Base-by-base conservation (phyloP, 2,888 invertebrate species). In the Ariolimax columbianus region DNA sequence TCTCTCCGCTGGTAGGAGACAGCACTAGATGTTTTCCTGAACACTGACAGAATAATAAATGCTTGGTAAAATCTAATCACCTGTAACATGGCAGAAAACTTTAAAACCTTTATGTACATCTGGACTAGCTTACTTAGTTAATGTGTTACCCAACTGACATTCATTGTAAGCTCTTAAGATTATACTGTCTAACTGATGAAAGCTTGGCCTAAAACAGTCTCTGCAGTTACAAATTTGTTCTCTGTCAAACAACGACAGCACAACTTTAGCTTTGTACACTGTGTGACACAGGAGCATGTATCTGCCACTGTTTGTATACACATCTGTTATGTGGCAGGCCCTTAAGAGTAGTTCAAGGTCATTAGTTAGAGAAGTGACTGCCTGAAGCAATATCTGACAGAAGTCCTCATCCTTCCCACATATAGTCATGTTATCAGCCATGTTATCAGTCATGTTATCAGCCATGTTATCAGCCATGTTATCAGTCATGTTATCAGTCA, bases 221-320 rank as follows among this genome's bases (percentile, higher is more conserved):
- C 38, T 40, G 33, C 40, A 38, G 1, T 26, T 38, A 9, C 11
- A 59, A 0, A 63, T 40, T 47, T 63, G 36, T 63, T 63, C 59
- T 40, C 63, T 59, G 14, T 38, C 47, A 47, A 81, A 82, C 43
- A 82, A 19, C 38, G 9, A 30, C 26, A 82, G 82, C 36, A 75
- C 55, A 43, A 83, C 51, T 47, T 77, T 77, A 9, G 77, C 77
- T 26, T 66, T 43, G 38, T 77, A 77, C 19, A 84, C 59, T 9
- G n/a, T 72, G 66, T 68, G 77, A 30, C 72, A 78, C 7, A 78
- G 40, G 30, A 23, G 55, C 30, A 47, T 68, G 78, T 78, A 84
- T 38, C 78, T 77, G 30, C 36, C 59, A 33, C 38, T 36, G 72
- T 78, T 84, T 47, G 43, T n/a, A 40, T 75, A 84, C 11, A 72